These are phyloP conservation scores for Homalodisca vitripennis DNA, from an alignment of 1,140 invertebrate genomes.

Conservation along the genomic window DNA sequence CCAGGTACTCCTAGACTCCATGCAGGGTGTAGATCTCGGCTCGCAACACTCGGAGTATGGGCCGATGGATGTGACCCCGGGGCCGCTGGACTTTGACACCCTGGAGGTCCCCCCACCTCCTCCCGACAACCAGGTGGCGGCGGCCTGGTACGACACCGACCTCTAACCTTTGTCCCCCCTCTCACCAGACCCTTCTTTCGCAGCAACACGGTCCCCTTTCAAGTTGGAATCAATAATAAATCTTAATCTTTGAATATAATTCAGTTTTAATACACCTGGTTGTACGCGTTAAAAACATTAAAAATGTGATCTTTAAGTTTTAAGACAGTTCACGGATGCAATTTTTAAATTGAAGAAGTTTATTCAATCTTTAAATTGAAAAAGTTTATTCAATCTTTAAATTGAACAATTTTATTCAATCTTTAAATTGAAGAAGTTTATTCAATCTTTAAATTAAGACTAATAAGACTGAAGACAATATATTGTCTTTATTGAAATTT, in stretches of 20 bases:
- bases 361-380: no score
- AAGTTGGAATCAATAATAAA: not conserved
- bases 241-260: not conserved
- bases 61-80: conserved; percentile 77
- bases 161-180: conserved; percentile 58
- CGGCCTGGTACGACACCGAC: conserved; percentile 96
- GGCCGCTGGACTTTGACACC: conserved; percentile 77
- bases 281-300: not conserved
- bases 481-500: no score
- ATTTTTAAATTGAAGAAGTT: not conserved
- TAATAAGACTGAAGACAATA: no score
- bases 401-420: no score
- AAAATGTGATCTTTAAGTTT: not conserved
- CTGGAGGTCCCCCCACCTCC: conserved; percentile 77
- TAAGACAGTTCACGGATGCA: not conserved
- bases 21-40: conserved; percentile 92
- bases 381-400: no score
- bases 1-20: conserved; percentile 94
- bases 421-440: no score
- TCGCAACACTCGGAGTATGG: conserved; percentile 69
- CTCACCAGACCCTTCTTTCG: not conserved
- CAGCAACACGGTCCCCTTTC: no score
- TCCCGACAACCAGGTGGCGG: conserved; percentile 85
- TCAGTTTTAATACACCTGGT: not conserved
- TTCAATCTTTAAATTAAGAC: no score